Evolutionary conservation across 1,140 invertebrate species (phyloP).

Genomic region (Branchinecta lindahli): DNA sequence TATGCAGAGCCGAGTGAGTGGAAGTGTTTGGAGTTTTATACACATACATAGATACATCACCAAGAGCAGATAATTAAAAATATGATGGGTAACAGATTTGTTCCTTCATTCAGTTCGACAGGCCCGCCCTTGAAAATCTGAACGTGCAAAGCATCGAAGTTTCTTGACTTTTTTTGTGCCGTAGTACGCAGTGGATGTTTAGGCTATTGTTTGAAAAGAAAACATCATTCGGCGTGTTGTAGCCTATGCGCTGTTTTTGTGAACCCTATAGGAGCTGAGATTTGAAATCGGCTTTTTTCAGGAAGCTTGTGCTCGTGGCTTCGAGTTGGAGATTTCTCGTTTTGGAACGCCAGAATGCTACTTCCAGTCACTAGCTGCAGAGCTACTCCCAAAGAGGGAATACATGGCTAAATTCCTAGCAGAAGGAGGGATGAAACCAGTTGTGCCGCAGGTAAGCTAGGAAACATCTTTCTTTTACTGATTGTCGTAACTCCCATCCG

Average conservation of each 20-base stretch:
- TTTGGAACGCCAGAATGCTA: constrained; percentile 65
- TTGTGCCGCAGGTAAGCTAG: constrained; percentile 52
- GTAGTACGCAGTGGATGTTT: too few species aligned
- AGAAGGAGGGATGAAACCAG: constrained; percentile 73
- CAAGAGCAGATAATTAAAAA: too few species aligned
- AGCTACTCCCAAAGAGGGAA: constrained; percentile 70
- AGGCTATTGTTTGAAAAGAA: too few species aligned
- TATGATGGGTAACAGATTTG: too few species aligned
- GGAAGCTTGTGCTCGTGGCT: constrained; percentile 78
- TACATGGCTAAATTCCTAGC: constrained; percentile 56
- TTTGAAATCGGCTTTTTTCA: constrained; percentile 28
- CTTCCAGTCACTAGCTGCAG: constrained; percentile 55
- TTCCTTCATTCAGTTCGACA: too few species aligned
- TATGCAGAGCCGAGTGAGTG: too few species aligned
- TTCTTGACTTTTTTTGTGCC: too few species aligned
- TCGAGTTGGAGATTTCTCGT: constrained; percentile 66
- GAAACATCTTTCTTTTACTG: background rate
- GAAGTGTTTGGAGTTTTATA: too few species aligned
- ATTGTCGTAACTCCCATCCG: background rate
- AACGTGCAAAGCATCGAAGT: too few species aligned
- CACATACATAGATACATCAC: too few species aligned
- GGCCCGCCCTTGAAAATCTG: too few species aligned
- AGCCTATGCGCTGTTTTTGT: background rate
- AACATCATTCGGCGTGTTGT: too few species aligned
- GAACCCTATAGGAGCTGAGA: background rate